Conservation (phyloP, 2,888 invertebrate species). For the Tortrix viridana region DNA sequence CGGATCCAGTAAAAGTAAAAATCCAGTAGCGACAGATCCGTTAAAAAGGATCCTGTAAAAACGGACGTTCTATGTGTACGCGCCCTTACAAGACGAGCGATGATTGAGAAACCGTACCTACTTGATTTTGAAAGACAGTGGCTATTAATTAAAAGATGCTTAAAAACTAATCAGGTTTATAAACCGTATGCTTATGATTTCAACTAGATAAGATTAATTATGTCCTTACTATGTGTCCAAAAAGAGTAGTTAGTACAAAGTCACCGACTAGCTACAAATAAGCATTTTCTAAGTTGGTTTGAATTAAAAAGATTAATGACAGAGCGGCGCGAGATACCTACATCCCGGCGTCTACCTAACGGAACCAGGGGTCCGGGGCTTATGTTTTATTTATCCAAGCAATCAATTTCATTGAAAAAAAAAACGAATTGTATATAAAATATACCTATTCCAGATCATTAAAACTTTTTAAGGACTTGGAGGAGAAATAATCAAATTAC, state of each 20-base stretch:
- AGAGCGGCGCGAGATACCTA: conserved; percentile 48
- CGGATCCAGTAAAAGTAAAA: no score
- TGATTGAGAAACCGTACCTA: no score
- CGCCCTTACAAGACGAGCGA: no score
- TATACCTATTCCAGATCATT: background rate
- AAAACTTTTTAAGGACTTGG: background rate
- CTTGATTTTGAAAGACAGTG: no score
- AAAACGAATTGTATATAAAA: background rate
- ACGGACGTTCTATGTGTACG: no score
- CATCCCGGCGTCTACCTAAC: conserved; percentile 52
- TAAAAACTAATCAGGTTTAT: no score
- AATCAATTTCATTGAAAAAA: background rate
- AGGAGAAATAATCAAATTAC: background rate
- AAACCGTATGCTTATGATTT: no score
- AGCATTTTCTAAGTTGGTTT: conserved; percentile 12
- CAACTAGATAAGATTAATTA: no score
- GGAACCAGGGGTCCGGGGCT: conserved; percentile 38
- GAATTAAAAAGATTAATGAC: conserved; percentile 48
- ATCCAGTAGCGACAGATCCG: no score
- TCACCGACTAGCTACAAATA: background rate
- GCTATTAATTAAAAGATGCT: no score
- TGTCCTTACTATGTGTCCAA: no score
- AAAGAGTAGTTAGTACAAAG: background rate
- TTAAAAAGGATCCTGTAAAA: no score
- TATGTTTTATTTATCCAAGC: conserved; percentile 26